Evolutionary conservation across 2,888 invertebrate species (phyloP).

Genomic region (Euproctis similis): DNA sequence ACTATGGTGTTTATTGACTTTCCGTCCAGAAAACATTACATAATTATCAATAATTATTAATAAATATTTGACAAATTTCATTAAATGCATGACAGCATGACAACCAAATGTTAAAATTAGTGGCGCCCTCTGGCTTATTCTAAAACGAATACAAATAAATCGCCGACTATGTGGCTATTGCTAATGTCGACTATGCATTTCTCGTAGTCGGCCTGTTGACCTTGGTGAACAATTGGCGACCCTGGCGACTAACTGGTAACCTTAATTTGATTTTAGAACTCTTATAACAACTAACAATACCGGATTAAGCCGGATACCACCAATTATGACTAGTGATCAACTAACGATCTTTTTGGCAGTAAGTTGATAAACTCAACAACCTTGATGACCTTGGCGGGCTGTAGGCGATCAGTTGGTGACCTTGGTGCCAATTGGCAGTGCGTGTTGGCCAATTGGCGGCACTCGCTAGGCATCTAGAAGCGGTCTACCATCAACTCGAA

Average conservation of each 20-base stretch:
- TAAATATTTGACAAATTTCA: constrained; percentile 59
- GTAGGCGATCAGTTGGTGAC: constrained; percentile 26
- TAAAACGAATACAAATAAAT: constrained; percentile 73
- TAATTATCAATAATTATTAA: constrained; percentile 34
- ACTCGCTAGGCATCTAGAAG: constrained; percentile 43
- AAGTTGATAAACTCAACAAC: constrained; percentile 25
- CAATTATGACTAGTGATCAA: constrained; percentile 32
- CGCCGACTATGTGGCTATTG: constrained; percentile 75
- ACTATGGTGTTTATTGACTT: constrained; percentile 77
- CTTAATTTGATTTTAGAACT: constrained; percentile 21
- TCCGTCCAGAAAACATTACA: constrained; percentile 68
- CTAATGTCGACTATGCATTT: no score
- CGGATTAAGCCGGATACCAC: constrained; percentile 22
- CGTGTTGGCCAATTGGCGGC: constrained; percentile 17
- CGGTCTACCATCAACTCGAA: constrained; percentile 94
- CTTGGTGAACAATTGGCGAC: constrained; percentile 20
- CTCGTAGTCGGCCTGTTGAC: constrained; percentile 36
- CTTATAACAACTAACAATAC: constrained; percentile 25
- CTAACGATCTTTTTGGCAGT: constrained; percentile 35
- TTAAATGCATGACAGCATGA: constrained; percentile 67
- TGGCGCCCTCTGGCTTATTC: constrained; percentile 68
- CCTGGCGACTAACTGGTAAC: constrained; percentile 24
- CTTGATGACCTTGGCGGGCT: constrained; percentile 16
- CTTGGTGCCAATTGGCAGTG: constrained; percentile 26
- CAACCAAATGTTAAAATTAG: constrained; percentile 46